A percentile compares a stretch with the other conserved stretches of the same genome.
Evolutionary conservation across 2,888 invertebrate genomes (phyloP).

Genomic region (Coleophora deauratella): DNA sequence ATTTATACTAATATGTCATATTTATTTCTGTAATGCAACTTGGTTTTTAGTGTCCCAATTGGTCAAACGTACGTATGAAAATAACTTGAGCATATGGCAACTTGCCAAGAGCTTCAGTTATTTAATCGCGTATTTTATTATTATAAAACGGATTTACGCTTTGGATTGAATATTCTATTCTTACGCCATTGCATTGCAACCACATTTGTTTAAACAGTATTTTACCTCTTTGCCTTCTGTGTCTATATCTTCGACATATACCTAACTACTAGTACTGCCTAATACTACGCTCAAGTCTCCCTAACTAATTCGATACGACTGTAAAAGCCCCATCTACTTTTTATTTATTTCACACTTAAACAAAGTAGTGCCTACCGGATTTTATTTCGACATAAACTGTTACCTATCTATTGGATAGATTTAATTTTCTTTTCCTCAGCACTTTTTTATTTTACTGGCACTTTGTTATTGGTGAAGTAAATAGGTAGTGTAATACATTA

Average conservation of each 20-base stretch:
- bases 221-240: too few species aligned
- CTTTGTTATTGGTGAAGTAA: too few species aligned
- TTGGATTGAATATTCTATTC: slow-evolving; percentile 17
- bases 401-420: slow-evolving; percentile 49
- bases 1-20: too few species aligned
- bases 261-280: too few species aligned
- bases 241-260: too few species aligned
- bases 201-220: too few species aligned
- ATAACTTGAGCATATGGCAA: slow-evolving; percentile 22
- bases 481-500: too few species aligned
- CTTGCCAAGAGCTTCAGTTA: slow-evolving; percentile 23
- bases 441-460: slow-evolving; percentile 57
- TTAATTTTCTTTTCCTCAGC: slow-evolving; percentile 57
- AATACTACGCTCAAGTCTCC: too few species aligned
- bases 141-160: slow-evolving; percentile 14
- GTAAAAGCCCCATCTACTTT: slow-evolving; percentile 19
- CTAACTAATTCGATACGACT: not conserved
- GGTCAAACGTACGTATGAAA: slow-evolving; percentile 16
- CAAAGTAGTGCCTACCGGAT: slow-evolving; percentile 36
- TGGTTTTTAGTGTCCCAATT: slow-evolving; percentile 20
- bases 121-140: slow-evolving; percentile 23
- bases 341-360: slow-evolving; percentile 26
- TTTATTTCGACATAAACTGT: slow-evolving; percentile 51
- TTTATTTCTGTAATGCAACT: not conserved
- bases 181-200: too few species aligned